Conservation (phyloP, 1,140 invertebrate genomes). For the Conus ventricosus region DNA sequence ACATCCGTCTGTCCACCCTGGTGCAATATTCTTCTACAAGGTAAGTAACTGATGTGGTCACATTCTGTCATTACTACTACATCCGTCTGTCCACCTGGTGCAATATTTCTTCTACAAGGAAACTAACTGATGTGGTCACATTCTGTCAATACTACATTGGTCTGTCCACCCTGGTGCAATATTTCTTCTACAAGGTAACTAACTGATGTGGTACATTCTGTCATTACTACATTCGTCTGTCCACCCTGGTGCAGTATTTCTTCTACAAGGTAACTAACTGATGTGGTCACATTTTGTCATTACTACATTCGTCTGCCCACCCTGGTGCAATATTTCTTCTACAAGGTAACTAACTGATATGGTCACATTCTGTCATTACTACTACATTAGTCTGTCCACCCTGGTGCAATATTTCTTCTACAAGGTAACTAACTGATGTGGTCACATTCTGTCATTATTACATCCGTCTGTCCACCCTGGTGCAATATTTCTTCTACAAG, state of each 20-base stretch:
- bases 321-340: constrained; percentile 98
- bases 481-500: too few relatives aligned
- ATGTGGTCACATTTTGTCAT: too few relatives aligned
- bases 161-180: too few relatives aligned
- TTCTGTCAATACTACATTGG: too few relatives aligned
- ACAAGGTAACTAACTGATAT: too few relatives aligned
- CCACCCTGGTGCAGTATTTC: constrained; percentile 38
- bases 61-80: too few relatives aligned
- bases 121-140: too few relatives aligned
- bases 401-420: constrained; percentile 98
- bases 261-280: constrained; percentile 89
- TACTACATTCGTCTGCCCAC: constrained; percentile 94
- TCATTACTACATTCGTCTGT: neutral
- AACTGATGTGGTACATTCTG: too few relatives aligned
- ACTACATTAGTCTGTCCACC: constrained; percentile 91
- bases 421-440: constrained; percentile 77
- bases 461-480: constrained; percentile 84
- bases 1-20: constrained; percentile 77
- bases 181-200: too few relatives aligned
- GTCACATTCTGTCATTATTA: constrained; percentile 96
- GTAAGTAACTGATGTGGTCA: constrained; percentile 46
- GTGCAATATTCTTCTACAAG: constrained; percentile 98
- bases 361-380: too few relatives aligned
- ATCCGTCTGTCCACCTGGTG: neutral
- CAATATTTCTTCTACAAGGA: too few relatives aligned